Evolutionary conservation across 2,888 invertebrate species (phyloP).

Genomic region (Megaustenia siamemsis): DNA sequence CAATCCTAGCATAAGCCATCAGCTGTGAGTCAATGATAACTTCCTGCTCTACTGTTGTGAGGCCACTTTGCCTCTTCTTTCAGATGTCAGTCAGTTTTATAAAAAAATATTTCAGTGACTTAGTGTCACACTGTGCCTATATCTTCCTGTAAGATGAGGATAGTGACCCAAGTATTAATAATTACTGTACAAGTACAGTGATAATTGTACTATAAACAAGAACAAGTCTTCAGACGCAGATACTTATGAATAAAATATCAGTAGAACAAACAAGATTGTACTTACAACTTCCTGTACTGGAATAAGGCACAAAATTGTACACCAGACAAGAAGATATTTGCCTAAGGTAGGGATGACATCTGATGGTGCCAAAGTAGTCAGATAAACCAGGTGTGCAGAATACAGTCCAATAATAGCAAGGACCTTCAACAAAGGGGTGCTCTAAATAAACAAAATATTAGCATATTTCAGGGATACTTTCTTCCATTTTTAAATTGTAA

Average conservation of each 20-base stretch:
- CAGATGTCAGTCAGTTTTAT: too few relatives aligned
- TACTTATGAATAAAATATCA: neutral
- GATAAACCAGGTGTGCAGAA: conserved; percentile 19
- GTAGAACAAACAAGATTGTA: neutral
- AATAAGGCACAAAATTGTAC: conserved; percentile 10
- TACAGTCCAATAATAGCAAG: conserved; percentile 35
- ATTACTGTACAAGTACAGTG: too few relatives aligned
- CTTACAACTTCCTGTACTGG: conserved; percentile 48
- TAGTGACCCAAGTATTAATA: too few relatives aligned
- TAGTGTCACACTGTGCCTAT: too few relatives aligned
- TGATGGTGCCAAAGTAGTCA: neutral
- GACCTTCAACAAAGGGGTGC: conserved; percentile 15
- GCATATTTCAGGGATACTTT: neutral
- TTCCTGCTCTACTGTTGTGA: too few relatives aligned
- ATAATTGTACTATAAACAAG: neutral
- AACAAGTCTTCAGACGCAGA: neutral
- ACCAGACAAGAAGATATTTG: conserved; percentile 46
- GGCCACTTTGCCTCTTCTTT: too few relatives aligned
- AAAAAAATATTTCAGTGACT: too few relatives aligned
- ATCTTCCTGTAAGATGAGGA: too few relatives aligned
- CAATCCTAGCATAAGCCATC: too few relatives aligned
- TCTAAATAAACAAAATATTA: conserved; percentile 1
- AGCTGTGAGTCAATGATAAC: too few relatives aligned
- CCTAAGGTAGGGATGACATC: conserved; percentile 34
- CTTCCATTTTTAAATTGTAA: too few relatives aligned